These are phyloP conservation scores for Aramus guarauna DNA, from an alignment of 2,113 vertebrate species.

Conservation along the genomic window DNA sequence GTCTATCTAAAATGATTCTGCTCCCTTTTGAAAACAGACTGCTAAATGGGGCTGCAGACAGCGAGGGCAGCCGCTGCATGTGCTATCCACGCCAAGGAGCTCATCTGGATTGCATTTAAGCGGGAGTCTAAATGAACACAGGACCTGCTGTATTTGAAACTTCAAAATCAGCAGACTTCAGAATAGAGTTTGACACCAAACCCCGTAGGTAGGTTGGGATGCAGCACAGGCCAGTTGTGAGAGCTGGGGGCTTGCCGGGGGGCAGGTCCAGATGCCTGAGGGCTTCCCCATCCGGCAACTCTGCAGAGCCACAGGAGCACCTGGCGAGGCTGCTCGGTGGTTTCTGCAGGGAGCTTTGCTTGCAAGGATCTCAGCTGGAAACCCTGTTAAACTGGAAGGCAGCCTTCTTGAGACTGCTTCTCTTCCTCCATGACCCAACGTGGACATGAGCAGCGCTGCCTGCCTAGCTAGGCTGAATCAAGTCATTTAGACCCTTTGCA, in stretches of 20 bases:
- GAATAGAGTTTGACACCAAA: background rate
- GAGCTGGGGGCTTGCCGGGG: background rate
- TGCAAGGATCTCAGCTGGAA: background rate
- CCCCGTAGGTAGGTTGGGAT: background rate
- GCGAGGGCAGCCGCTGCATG: fast-evolving
- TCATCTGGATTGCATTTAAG: background rate
- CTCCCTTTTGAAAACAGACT: background rate
- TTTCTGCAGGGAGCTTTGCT: background rate
- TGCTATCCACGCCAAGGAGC: background rate
- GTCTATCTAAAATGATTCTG: background rate
- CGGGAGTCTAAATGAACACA: background rate
- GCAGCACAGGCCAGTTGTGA: background rate
- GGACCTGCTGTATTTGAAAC: background rate
- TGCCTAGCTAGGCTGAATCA: background rate
- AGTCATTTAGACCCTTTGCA: background rate
- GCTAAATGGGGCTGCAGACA: background rate
- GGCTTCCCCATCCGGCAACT: background rate
- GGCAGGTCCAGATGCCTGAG: background rate
- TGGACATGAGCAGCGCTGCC: fast-evolving
- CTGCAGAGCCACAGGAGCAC: background rate
- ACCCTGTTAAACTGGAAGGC: background rate
- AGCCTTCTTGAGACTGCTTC: fast-evolving
- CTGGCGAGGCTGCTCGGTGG: fast-evolving
- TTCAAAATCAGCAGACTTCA: background rate
- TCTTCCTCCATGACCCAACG: fast-evolving